Percentiles rank a stretch among this genome's conserved stretches.
These are phyloP conservation scores for Psittacula derbiana DNA, from an alignment of 2,797 vertebrate species.

Conservation along the genomic window DNA sequence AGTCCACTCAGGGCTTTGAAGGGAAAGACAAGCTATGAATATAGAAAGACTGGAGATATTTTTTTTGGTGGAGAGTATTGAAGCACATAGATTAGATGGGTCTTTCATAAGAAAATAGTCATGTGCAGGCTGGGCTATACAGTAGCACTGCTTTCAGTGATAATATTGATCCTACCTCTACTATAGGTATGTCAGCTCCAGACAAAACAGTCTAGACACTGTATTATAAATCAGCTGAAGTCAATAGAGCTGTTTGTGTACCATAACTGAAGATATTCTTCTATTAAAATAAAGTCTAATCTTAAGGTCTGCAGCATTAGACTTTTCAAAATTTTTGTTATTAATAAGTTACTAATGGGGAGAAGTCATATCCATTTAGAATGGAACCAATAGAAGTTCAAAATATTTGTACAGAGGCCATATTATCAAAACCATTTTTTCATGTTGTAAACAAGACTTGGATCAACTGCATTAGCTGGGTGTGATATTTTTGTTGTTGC, in stretches of 20 bases:
- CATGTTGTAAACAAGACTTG: background rate
- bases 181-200: background rate
- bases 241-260: background rate
- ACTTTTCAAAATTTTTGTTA: background rate
- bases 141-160: background rate
- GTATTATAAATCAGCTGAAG: background rate
- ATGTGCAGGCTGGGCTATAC: background rate
- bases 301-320: background rate
- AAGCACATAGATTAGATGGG: background rate
- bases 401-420: fast-evolving
- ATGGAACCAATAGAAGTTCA: background rate
- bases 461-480: background rate
- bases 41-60: background rate
- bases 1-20: constrained; percentile 31
- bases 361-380: background rate
- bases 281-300: background rate
- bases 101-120: background rate
- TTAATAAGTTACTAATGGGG: background rate
- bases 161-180: background rate
- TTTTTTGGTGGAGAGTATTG: background rate
- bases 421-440: background rate
- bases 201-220: background rate
- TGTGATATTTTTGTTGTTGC: background rate
- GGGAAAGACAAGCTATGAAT: background rate
- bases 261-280: background rate